Conservation (phyloP, 1,140 invertebrate genomes). For the Drosophila navojoa region DNA sequence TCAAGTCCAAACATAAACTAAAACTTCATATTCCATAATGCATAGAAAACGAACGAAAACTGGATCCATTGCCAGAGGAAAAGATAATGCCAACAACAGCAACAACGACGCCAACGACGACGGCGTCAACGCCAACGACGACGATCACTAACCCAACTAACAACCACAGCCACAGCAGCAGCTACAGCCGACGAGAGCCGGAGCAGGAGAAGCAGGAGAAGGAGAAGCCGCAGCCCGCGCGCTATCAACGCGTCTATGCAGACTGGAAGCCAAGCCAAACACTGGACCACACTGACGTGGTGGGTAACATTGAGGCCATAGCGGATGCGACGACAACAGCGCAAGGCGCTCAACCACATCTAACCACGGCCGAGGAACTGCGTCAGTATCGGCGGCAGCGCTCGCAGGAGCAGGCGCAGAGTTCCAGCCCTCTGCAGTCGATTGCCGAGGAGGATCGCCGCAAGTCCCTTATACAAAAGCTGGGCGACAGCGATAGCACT, state of each 20-base stretch:
- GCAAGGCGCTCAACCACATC: constrained; percentile 78
- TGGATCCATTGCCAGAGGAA: constrained; percentile 89
- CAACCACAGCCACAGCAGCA: constrained; percentile 13
- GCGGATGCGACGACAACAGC: constrained; percentile 84
- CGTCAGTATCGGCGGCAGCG: constrained; percentile 75
- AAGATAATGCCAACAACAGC: constrained; percentile 73
- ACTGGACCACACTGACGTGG: constrained; percentile 92
- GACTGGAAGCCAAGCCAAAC: constrained; percentile 91
- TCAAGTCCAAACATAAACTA: background rate
- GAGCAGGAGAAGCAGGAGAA: constrained; percentile 15
- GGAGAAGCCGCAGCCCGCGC: constrained; percentile 15
- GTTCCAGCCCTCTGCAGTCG: constrained; percentile 83
- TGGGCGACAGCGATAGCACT: constrained; percentile 84
- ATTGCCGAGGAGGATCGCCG: constrained; percentile 86
- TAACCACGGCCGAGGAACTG: constrained; percentile 86
- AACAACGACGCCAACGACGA: constrained; percentile 66
- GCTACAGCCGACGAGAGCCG: constrained; percentile 10
- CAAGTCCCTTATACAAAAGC: constrained; percentile 76
- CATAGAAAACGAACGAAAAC: constrained; percentile 89
- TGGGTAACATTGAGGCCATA: constrained; percentile 93
- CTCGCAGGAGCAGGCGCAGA: constrained; percentile 71
- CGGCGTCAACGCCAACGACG: constrained; percentile 60
- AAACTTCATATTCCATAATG: background rate
- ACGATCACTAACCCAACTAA: constrained; percentile 69
- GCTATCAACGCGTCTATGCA: constrained; percentile 88